Percentiles rank a stretch among this genome's conserved stretches.
These are phyloP conservation scores for Apamea monoglypha DNA, from an alignment of 2,888 invertebrate species.

Conservation along the genomic window DNA sequence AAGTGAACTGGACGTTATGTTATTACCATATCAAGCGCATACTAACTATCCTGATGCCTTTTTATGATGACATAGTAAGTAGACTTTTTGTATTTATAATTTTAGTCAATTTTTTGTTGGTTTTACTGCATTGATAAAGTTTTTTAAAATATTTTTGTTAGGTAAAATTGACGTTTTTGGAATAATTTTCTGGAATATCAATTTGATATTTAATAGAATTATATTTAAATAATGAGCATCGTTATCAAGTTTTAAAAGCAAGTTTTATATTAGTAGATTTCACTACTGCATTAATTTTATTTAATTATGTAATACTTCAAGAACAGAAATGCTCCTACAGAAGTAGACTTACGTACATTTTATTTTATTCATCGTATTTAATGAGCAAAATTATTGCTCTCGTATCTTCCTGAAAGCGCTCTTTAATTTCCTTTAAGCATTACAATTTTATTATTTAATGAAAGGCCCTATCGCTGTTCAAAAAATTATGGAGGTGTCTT, in stretches of 20 bases:
- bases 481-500: not conserved
- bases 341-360: not conserved
- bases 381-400: not conserved
- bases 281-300: not conserved
- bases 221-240: not conserved
- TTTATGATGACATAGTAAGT: conserved; percentile 88
- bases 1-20: conserved; percentile 86
- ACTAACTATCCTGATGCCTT: conserved; percentile 85
- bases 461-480: too few relatives aligned
- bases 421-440: not conserved
- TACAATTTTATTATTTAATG: not conserved
- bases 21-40: conserved; percentile 81
- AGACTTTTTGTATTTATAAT: conserved; percentile 1
- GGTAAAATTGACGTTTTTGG: not conserved
- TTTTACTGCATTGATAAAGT: not conserved
- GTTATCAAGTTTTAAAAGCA: not conserved
- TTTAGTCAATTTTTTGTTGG: not conserved
- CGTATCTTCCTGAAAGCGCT: not conserved
- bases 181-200: not conserved
- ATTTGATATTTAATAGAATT: not conserved
- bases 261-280: not conserved
- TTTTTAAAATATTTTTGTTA: not conserved
- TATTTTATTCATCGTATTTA: not conserved
- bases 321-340: not conserved
- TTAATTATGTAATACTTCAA: not conserved